These are phyloP conservation scores for Brenthis hecate DNA, from an alignment of 2,888 invertebrate species.

Conservation along the genomic window DNA sequence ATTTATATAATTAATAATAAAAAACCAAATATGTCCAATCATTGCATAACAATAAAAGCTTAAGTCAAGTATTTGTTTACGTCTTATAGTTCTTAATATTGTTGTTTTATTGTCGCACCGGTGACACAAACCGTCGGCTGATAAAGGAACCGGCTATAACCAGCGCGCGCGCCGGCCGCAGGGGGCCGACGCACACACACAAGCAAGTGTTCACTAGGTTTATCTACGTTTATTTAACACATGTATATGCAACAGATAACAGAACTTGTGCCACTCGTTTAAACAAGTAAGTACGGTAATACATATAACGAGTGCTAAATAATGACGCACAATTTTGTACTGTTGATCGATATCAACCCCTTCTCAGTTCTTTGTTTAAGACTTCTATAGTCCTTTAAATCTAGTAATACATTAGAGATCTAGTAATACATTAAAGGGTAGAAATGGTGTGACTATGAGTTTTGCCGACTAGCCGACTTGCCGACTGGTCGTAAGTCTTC, in stretches of 20 bases:
- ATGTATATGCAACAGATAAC: constrained; percentile 57
- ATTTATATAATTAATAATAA: not conserved
- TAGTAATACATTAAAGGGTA: not conserved
- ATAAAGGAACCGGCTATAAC: constrained; percentile 73
- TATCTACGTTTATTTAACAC: constrained; percentile 37
- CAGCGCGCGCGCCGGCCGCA: constrained; percentile 68
- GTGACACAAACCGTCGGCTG: constrained; percentile 58
- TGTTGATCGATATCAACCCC: constrained; percentile 40
- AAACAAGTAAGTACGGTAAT: constrained; percentile 43
- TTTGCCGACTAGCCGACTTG: no score
- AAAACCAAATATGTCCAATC: constrained; percentile 25
- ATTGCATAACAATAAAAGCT: constrained; percentile 52
- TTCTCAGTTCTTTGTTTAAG: constrained; percentile 21
- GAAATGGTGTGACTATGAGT: no score
- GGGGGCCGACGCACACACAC: constrained; percentile 63
- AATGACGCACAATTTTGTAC: constrained; percentile 58
- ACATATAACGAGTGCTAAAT: constrained; percentile 43
- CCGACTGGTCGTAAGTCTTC: no score
- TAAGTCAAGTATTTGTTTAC: constrained; percentile 35
- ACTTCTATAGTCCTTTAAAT: not conserved
- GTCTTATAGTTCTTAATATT: constrained; percentile 31
- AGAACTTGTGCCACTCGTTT: constrained; percentile 50
- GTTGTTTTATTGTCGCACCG: constrained; percentile 46
- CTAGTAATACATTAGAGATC: not conserved
- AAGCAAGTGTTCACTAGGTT: constrained; percentile 32